Conservation (phyloP, 2,113 vertebrate species). For the Nettapus auritus region DNA sequence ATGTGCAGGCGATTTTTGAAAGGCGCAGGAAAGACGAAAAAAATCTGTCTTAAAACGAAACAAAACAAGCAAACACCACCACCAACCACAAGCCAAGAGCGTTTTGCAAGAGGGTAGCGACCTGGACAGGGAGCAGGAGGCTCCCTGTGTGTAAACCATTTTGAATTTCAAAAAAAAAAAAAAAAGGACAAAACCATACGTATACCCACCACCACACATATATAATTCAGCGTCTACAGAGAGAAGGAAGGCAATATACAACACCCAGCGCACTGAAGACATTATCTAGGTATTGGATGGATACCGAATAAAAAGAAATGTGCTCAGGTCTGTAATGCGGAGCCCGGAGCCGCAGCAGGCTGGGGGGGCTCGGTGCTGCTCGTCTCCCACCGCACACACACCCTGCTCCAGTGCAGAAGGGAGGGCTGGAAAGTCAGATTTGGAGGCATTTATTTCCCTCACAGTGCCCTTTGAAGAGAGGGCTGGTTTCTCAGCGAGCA, state of each 20-base stretch:
- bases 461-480: neutral
- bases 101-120: neutral
- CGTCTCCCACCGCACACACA: neutral
- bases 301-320: neutral
- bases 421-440: neutral
- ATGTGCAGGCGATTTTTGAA: neutral
- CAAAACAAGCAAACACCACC: neutral
- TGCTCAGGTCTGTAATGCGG: neutral
- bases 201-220: neutral
- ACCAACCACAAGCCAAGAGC: neutral
- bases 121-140: neutral
- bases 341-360: neutral
- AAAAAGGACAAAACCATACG: neutral
- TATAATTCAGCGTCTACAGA: neutral
- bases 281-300: neutral
- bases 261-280: neutral
- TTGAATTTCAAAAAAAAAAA: neutral
- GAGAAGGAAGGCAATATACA: neutral
- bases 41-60: neutral
- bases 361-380: neutral
- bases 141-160: neutral
- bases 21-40: neutral
- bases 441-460: slow-evolving; percentile 2
- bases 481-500: neutral
- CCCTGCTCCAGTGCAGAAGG: neutral